phyloP scores from a whole-genome alignment of 2,113 vertebrate species.

The Lathamus discolor region DNA sequence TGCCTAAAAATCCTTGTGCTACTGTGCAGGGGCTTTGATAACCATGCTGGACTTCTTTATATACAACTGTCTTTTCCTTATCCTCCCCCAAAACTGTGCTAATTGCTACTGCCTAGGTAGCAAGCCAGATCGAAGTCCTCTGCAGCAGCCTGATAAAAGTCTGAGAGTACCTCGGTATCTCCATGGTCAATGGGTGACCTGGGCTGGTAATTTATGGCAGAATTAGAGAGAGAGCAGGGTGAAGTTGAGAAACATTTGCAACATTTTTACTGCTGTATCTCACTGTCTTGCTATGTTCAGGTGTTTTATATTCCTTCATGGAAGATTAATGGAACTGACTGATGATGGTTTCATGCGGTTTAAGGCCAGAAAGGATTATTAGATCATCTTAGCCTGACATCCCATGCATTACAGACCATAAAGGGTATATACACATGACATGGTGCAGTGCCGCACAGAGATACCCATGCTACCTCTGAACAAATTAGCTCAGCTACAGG shows the following conservation, averaged over 20 bases:
- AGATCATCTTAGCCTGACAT: conserved; percentile 54
- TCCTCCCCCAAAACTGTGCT: neutral
- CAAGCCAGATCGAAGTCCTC: neutral
- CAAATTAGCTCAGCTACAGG: conserved; percentile 51
- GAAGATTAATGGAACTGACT: conserved; percentile 58
- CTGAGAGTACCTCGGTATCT: neutral
- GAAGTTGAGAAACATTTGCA: conserved; percentile 28
- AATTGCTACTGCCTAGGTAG: neutral
- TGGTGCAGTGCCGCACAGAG: neutral
- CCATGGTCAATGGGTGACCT: fast-evolving
- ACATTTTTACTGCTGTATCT: conserved; percentile 52
- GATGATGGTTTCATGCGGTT: conserved; percentile 40
- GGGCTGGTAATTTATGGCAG: neutral
- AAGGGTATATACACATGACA: conserved; percentile 46
- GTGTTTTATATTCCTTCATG: conserved; percentile 53
- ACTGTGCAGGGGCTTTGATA: neutral
- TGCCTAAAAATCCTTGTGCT: neutral
- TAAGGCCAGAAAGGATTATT: conserved; percentile 65
- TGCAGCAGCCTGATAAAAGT: neutral
- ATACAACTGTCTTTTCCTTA: neutral
- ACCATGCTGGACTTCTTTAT: neutral
- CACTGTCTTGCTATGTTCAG: conserved; percentile 44
- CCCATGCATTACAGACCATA: conserved; percentile 1
- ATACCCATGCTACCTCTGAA: neutral
- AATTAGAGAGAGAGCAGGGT: neutral